Evolutionary conservation across 2,797 vertebrate species (phyloP).

Genomic region (Parauchenoglanis punctatus): DNA sequence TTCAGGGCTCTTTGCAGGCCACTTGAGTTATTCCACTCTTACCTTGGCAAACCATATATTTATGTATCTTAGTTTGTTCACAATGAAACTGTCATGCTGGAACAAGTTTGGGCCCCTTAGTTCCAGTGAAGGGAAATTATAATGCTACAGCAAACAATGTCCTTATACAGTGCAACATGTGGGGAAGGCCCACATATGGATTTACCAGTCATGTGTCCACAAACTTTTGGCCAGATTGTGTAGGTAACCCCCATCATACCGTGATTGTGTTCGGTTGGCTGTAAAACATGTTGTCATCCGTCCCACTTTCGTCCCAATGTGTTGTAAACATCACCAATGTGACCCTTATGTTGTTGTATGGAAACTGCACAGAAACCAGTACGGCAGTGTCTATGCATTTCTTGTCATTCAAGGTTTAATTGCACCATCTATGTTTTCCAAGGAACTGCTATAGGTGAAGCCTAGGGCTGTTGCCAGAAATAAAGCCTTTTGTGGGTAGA

Average conservation of each 20-base stretch:
- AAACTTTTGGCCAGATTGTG: neutral
- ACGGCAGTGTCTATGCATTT: conserved; percentile 10
- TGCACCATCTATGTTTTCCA: conserved; percentile 9
- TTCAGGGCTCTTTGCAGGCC: neutral
- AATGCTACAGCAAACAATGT: neutral
- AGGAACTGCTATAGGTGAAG: conserved; percentile 16
- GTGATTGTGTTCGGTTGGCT: neutral
- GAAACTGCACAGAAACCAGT: conserved; percentile 26
- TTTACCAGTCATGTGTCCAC: neutral
- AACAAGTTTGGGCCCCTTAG: neutral
- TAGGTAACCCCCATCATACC: neutral
- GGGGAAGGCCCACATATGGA: neutral
- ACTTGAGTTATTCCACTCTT: neutral
- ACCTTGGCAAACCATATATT: neutral
- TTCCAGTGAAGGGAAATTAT: neutral
- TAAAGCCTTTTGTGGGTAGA: neutral
- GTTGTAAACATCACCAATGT: conserved; percentile 42
- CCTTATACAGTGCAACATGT: neutral
- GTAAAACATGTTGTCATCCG: conserved; percentile 23
- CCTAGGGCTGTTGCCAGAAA: conserved; percentile 40
- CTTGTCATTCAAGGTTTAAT: conserved; percentile 14
- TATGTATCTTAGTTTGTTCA: neutral
- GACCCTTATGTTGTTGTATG: conserved; percentile 44
- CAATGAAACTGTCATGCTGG: neutral
- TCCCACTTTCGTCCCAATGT: conserved; percentile 16